phyloP scores from a whole-genome alignment of 2,888 invertebrate species.

The Flexamia atlantica region DNA sequence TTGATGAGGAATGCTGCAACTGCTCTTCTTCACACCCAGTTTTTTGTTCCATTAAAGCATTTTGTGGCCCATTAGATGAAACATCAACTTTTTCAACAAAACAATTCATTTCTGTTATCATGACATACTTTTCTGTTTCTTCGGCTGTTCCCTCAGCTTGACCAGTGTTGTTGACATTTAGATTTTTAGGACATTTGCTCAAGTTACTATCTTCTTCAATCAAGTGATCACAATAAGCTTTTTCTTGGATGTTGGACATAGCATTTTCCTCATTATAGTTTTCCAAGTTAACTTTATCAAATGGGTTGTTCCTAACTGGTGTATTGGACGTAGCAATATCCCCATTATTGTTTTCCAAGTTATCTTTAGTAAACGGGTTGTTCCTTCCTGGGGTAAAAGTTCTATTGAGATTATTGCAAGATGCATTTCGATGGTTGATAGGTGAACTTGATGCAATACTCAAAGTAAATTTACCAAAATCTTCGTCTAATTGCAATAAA shows the following conservation, averaged over 20 bases:
- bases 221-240: too few species aligned
- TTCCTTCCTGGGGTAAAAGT: neutral
- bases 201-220: neutral
- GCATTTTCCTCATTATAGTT: too few species aligned
- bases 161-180: neutral
- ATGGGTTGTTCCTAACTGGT: too few species aligned
- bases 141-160: neutral
- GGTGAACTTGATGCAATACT: constrained; percentile 22
- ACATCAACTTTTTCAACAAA: neutral
- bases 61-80: neutral
- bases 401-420: neutral
- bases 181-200: neutral
- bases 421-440: neutral
- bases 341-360: too few species aligned
- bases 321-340: too few species aligned
- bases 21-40: neutral
- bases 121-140: neutral
- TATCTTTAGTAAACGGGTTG: neutral
- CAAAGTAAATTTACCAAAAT: neutral
- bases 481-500: neutral
- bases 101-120: neutral
- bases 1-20: neutral
- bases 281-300: too few species aligned
- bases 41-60: neutral
- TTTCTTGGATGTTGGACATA: too few species aligned